Conservation (phyloP, 2,888 invertebrate genomes). For the Drosophila yooni region DNA sequence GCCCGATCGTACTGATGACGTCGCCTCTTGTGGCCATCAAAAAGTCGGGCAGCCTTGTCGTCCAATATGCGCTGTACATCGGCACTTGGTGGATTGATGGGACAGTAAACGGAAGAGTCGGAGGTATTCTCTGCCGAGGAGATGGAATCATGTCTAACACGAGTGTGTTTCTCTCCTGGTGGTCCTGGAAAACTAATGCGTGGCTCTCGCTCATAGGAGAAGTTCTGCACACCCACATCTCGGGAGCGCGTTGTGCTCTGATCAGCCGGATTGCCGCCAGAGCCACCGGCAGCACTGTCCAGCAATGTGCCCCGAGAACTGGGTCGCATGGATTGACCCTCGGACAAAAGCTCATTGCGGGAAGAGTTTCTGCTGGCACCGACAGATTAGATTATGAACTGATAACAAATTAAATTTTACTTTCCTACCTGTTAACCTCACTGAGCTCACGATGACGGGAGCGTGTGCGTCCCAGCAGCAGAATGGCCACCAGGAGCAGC, state of each 20-base stretch:
- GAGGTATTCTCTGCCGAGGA: conserved; percentile 84
- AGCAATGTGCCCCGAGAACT: conserved; percentile 69
- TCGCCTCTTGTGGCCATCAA: conserved; percentile 81
- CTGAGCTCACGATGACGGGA: conserved; percentile 66
- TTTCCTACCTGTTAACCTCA: conserved; percentile 78
- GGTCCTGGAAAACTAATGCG: conserved; percentile 77
- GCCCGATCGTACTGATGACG: conserved; percentile 82
- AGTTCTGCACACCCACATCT: conserved; percentile 82
- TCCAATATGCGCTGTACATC: conserved; percentile 84
- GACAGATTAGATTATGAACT: background rate
- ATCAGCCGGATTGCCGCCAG: conserved; percentile 37
- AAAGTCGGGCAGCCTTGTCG: conserved; percentile 82
- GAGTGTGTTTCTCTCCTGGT: conserved; percentile 64
- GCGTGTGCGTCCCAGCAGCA: conserved; percentile 83
- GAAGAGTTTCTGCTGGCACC: conserved; percentile 72
- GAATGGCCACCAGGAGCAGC: conserved; percentile 80
- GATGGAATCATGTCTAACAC: conserved; percentile 77
- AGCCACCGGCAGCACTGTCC: conserved; percentile 56
- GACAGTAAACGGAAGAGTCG: conserved; percentile 85
- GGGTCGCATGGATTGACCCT: conserved; percentile 76
- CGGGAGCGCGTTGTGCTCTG: conserved; percentile 69
- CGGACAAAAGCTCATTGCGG: conserved; percentile 81
- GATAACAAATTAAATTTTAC: background rate
- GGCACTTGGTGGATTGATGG: conserved; percentile 82
- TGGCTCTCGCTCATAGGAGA: conserved; percentile 79